Evolutionary conservation across 2,888 invertebrate genomes (phyloP), one percentile per base, ranked within the genome.

Genomic region (Anthophora plumipes): DNA sequence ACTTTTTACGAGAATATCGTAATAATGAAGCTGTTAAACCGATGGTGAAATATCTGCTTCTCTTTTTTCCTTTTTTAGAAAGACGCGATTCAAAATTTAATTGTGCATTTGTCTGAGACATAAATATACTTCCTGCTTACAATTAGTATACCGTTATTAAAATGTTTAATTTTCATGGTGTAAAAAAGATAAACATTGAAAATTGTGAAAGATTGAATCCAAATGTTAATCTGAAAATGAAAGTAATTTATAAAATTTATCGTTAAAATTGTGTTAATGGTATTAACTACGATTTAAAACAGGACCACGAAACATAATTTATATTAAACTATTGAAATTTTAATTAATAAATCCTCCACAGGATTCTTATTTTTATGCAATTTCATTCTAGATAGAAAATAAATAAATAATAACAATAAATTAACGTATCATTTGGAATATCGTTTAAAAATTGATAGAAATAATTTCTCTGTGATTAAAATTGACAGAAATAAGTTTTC

Each of bases 1-100:
- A 41, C 54, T 7, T n/a, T 66, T 80, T 60, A 70, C 50, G 48
- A 48, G 54, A 50, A 66, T 60, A 39, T 43, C 7, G 12, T 20
- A 55, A 11, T 43, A 46, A 50, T 4, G 50, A 9, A n/a, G 31
- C 2, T 50, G 37, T 48, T 14, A 39, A 41, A 59, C 39, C 12
- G 14, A 20, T 14, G 20, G 4, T 12, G 14, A 1, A 17, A 12
- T 14, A 46, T 14, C 14, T 46, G 7, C 46, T 12, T 6, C 17
- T 6, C 17, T 7, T 7, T 46, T 46, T 17, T 46, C 46, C n/a
- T n/a, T n/a, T 46, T 46, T 14, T 46, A 31, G 31, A 46, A 17
- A 14, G 14, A 46, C 46, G 14, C 14, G 46, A 17, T 46, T 46
- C 17, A 12, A 46, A 14, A 17, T 17, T 17, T 46, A 6, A 7